Percentiles rank a stretch among this genome's conserved stretches.
phyloP scores from a whole-genome alignment of 1,140 invertebrate genomes.

The Anastatus disparis region DNA sequence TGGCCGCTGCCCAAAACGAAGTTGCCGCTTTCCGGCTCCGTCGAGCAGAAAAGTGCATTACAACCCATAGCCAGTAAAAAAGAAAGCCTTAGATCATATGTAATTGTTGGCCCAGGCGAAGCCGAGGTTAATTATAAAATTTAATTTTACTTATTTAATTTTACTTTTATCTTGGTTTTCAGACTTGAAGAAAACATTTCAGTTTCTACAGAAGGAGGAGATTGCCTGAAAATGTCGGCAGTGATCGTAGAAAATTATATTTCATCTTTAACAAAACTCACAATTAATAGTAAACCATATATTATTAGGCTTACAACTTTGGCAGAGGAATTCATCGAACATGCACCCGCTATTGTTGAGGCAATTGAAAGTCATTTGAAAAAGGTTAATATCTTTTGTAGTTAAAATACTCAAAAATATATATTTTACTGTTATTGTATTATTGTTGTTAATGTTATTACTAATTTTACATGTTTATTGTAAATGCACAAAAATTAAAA shows the following conservation, averaged over 20 bases:
- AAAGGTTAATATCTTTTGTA: constrained; percentile 77
- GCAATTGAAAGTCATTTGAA: constrained; percentile 93
- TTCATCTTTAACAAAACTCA: constrained; percentile 86
- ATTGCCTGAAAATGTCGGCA: no score
- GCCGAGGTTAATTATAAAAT: no score
- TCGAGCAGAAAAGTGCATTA: no score
- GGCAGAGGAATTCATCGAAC: constrained; percentile 91
- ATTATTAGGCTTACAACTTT: constrained; percentile 98
- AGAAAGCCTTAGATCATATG: no score
- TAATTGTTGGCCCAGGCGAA: no score
- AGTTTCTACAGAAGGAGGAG: no score
- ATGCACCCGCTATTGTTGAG: constrained; percentile 88
- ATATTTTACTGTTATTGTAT: constrained; percentile 20
- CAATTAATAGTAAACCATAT: constrained; percentile 93
- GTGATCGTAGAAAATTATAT: constrained; percentile 86
- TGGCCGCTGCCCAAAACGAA: no score
- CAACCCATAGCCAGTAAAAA: no score
- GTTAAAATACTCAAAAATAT: constrained; percentile 41
- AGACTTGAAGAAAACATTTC: no score
- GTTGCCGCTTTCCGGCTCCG: no score
- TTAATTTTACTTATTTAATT: no score
- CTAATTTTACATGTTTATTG: constrained; percentile 26
- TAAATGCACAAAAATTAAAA: background rate
- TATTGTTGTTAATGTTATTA: constrained; percentile 26
- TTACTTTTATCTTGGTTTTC: no score